Conservation (phyloP, 2,797 vertebrate species). For the Hippoglossus hippoglossus region DNA sequence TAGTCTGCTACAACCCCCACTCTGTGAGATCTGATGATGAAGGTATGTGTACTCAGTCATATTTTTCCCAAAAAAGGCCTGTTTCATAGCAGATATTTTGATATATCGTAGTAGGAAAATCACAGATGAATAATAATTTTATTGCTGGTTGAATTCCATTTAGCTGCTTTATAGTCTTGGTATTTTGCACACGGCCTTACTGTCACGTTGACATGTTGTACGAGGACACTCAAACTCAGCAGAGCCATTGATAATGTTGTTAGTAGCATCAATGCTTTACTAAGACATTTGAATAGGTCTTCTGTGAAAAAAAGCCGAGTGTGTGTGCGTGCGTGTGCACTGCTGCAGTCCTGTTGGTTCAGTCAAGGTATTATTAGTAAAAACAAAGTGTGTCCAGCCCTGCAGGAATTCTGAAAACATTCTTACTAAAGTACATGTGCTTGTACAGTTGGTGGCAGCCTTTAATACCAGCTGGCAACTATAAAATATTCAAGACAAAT, state of each 20-base stretch:
- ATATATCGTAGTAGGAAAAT: background rate
- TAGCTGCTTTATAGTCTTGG: background rate
- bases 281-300: too few species aligned
- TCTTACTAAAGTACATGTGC: slow-evolving; percentile 27
- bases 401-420: slow-evolving; percentile 12
- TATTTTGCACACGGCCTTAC: background rate
- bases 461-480: slow-evolving; percentile 25
- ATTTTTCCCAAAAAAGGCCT: too few species aligned
- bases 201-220: background rate
- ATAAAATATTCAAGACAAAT: slow-evolving; percentile 52
- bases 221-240: background rate
- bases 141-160: background rate
- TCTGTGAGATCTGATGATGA: too few species aligned
- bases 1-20: too few species aligned
- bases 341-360: too few species aligned
- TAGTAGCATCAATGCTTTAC: background rate
- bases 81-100: background rate
- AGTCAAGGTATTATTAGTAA: background rate
- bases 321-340: background rate
- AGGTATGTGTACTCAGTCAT: too few species aligned
- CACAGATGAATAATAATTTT: background rate
- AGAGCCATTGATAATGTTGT: background rate
- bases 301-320: too few species aligned
- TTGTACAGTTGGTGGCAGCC: slow-evolving; percentile 12
- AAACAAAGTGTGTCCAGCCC: background rate